phyloP scores from a whole-genome alignment of 2,797 vertebrate genomes.

The Manis pentadactyla region DNA sequence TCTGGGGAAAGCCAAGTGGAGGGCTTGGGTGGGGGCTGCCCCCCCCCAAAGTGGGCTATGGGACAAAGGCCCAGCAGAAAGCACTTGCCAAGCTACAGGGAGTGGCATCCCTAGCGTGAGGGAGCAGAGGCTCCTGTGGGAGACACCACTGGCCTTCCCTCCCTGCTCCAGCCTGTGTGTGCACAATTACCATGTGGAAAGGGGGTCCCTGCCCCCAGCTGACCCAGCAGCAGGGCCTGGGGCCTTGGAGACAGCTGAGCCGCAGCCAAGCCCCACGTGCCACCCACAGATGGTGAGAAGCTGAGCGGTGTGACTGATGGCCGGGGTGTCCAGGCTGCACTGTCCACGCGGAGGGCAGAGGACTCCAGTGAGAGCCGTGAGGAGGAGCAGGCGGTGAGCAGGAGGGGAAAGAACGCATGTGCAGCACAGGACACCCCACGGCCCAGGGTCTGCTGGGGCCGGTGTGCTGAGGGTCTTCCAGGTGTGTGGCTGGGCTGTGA shows the following conservation, averaged over 20 bases:
- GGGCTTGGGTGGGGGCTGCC: neutral
- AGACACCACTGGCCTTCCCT: neutral
- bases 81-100: fast-evolving
- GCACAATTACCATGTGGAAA: neutral
- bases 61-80: neutral
- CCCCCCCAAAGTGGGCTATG: neutral
- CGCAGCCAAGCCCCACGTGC: neutral
- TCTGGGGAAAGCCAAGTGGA: neutral
- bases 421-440: no score
- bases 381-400: slow-evolving; percentile 91
- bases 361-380: slow-evolving; percentile 95
- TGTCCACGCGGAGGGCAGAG: slow-evolving; percentile 87
- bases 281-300: slow-evolving; percentile 92
- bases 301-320: slow-evolving; percentile 90
- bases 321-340: slow-evolving; percentile 80
- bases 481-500: fast-evolving
- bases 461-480: no score
- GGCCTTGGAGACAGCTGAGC: neutral
- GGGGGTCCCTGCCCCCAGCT: neutral
- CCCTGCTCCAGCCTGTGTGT: no score
- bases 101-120: fast-evolving
- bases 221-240: neutral
- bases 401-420: fast-evolving
- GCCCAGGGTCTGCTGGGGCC: neutral
- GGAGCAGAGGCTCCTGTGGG: neutral